phyloP scores from a whole-genome alignment of 2,888 invertebrate species.

The Eupithecia abbreviata region DNA sequence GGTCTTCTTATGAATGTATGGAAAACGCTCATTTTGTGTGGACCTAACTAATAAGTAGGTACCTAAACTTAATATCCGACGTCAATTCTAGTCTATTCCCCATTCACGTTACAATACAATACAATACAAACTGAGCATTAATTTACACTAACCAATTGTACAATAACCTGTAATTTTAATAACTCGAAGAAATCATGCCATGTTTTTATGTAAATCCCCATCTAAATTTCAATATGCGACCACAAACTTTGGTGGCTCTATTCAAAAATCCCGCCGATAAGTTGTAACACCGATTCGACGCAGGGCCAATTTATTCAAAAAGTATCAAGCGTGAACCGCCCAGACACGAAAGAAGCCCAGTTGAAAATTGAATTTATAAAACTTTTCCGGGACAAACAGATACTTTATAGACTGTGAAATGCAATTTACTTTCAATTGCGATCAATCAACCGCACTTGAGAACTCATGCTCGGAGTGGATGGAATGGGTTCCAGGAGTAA shows the following conservation, averaged over 20 bases:
- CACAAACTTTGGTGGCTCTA: slow-evolving; percentile 35
- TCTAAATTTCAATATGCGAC: slow-evolving; percentile 33
- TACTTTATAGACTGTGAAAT: slow-evolving; percentile 80
- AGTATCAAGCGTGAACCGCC: slow-evolving; percentile 76
- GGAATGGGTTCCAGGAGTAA: neutral
- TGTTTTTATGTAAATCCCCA: slow-evolving; percentile 14
- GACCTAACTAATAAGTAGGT: neutral
- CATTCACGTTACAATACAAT: neutral
- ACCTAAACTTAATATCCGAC: neutral
- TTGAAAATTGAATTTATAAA: slow-evolving; percentile 82
- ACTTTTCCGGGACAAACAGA: slow-evolving; percentile 79
- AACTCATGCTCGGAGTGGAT: slow-evolving; percentile 6
- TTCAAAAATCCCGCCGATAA: slow-evolving; percentile 31
- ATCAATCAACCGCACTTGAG: slow-evolving; percentile 57
- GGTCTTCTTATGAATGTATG: neutral
- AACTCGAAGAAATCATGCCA: slow-evolving; percentile 1
- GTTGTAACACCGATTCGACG: slow-evolving; percentile 70
- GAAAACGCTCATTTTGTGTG: neutral
- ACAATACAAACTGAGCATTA: too few relatives aligned
- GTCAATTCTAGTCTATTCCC: neutral
- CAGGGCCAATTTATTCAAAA: slow-evolving; percentile 77
- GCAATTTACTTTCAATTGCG: slow-evolving; percentile 77
- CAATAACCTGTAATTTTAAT: neutral
- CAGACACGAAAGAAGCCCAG: slow-evolving; percentile 75
- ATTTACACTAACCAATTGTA: neutral